Conservation (phyloP, 1,140 invertebrate species). For the Cydia strobilella region DNA sequence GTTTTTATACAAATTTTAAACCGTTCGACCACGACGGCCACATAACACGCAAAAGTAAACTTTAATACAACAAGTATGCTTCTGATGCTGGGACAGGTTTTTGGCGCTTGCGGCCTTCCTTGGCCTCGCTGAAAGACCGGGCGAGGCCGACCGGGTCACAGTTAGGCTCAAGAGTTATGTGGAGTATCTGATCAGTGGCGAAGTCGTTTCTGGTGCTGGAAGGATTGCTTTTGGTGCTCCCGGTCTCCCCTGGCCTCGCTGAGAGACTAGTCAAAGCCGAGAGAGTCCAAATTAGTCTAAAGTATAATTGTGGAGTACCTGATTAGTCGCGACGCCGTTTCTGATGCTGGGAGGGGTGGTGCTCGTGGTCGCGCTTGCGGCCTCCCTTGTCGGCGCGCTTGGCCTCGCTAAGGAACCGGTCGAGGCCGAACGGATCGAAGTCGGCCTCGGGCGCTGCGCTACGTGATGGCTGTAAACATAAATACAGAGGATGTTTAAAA, state of each 20-base stretch:
- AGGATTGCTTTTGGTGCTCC: conserved; percentile 57
- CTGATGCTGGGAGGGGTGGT: conserved; percentile 50
- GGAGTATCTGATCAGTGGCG: conserved; percentile 48
- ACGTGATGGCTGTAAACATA: conserved; percentile 44
- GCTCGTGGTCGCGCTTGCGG: conserved; percentile 62
- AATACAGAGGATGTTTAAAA: too few relatives aligned
- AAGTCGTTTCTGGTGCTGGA: conserved; percentile 58
- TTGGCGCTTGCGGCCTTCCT: conserved; percentile 59
- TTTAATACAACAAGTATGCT: too few relatives aligned
- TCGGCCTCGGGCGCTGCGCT: conserved; percentile 78
- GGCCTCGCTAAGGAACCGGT: conserved; percentile 98
- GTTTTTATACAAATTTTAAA: too few relatives aligned
- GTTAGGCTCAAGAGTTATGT: conserved; percentile 76
- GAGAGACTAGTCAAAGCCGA: conserved; percentile 98
- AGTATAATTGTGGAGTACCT: not conserved
- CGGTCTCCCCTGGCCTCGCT: conserved; percentile 90
- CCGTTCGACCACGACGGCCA: too few relatives aligned
- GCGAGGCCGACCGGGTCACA: conserved; percentile 97
- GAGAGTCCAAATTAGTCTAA: conserved; percentile 93
- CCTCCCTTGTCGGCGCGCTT: conserved; percentile 88
- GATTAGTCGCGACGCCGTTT: conserved; percentile 63
- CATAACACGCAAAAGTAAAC: too few relatives aligned
- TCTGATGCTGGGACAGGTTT: conserved; percentile 47
- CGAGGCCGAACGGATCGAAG: conserved; percentile 98
- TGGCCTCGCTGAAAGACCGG: conserved; percentile 99